Conservation (phyloP, 2,113 vertebrate species). For the Plestiodon gilberti region DNA sequence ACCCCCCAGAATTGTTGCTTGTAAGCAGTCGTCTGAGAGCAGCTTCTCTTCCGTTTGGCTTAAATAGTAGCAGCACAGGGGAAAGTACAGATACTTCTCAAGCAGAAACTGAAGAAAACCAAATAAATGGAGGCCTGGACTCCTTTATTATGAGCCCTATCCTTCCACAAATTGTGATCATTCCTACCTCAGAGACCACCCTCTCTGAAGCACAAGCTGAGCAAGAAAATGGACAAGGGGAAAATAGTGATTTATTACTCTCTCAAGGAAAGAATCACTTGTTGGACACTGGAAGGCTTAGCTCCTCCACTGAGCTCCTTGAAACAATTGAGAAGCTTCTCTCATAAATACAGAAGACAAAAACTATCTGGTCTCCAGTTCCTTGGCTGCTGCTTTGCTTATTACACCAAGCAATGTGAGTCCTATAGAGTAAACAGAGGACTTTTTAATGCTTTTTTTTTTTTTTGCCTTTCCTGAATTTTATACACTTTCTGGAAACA, state of each 20-base stretch:
- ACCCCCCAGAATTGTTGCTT: slow-evolving; percentile 7
- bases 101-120: slow-evolving; percentile 15
- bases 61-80: slow-evolving; percentile 52
- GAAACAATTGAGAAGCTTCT: slow-evolving; percentile 73
- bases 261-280: slow-evolving; percentile 63
- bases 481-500: slow-evolving; percentile 21
- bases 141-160: slow-evolving; percentile 29
- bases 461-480: slow-evolving; percentile 50
- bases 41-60: slow-evolving; percentile 62
- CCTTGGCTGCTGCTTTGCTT: slow-evolving; percentile 47
- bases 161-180: slow-evolving; percentile 69
- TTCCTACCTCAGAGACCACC: slow-evolving; percentile 71
- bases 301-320: slow-evolving; percentile 62
- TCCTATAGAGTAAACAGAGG: slow-evolving; percentile 41
- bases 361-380: slow-evolving; percentile 47
- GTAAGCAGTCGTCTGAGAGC: slow-evolving; percentile 58
- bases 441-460: slow-evolving; percentile 33
- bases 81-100: slow-evolving; percentile 8
- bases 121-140: slow-evolving; percentile 34
- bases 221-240: slow-evolving; percentile 34
- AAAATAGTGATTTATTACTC: slow-evolving; percentile 53
- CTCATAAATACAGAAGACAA: slow-evolving; percentile 51
- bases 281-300: slow-evolving; percentile 67
- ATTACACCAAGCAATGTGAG: slow-evolving; percentile 58
- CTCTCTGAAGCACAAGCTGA: slow-evolving; percentile 47